These are phyloP conservation scores for Odobenus rosmarus DNA, from an alignment of 2,113 vertebrate genomes.

Conservation along the genomic window DNA sequence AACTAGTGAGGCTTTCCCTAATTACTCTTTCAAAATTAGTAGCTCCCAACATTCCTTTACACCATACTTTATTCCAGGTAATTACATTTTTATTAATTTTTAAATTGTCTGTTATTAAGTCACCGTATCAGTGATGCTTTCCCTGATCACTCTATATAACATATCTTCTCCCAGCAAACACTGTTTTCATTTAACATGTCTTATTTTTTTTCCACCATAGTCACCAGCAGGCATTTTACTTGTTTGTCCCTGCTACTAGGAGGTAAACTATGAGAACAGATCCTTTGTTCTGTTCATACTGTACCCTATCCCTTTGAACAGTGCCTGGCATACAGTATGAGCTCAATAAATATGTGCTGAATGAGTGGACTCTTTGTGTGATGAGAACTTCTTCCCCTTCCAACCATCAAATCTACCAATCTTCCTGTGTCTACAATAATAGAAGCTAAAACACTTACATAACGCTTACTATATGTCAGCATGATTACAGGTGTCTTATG, in stretches of 20 bases:
- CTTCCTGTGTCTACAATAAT: neutral
- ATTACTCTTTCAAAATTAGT: neutral
- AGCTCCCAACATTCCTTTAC: neutral
- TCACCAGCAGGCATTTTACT: neutral
- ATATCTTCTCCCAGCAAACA: neutral
- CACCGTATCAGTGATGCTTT: neutral
- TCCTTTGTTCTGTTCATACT: neutral
- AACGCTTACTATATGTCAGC: neutral
- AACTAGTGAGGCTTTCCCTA: neutral
- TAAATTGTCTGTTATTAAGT: neutral
- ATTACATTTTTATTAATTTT: conserved; percentile 19
- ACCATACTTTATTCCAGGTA: neutral
- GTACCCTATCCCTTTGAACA: neutral
- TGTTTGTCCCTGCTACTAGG: neutral
- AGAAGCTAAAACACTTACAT: neutral
- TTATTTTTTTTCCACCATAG: neutral
- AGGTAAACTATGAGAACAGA: neutral
- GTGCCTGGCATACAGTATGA: neutral
- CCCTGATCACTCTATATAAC: neutral
- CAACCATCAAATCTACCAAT: neutral
- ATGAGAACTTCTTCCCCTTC: neutral
- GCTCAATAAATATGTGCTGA: neutral
- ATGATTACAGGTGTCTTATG: neutral
- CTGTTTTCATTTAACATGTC: neutral
- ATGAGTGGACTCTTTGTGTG: neutral